Evolutionary conservation across 2,797 vertebrate genomes (phyloP).

Genomic region (Darevskia nairensis): DNA sequence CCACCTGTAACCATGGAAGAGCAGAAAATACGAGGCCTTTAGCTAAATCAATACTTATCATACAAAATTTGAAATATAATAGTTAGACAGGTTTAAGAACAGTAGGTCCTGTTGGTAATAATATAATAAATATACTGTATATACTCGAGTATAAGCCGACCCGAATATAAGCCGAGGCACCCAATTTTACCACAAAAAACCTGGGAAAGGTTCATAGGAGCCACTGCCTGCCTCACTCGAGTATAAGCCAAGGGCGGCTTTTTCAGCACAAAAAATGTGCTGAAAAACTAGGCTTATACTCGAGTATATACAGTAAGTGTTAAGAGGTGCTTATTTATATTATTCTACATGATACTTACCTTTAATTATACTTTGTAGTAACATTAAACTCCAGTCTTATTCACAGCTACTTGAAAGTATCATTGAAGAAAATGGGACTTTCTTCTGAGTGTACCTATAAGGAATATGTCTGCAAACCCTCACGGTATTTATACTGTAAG

Average conservation of each 20-base stretch:
- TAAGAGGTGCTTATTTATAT: background rate
- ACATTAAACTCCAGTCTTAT: background rate
- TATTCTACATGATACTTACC: background rate
- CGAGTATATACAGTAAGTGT: no score
- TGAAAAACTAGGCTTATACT: no score
- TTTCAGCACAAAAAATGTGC: no score
- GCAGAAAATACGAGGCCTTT: conserved; percentile 11
- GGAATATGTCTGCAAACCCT: background rate
- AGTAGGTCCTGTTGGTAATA: background rate
- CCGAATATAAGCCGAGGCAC: no score
- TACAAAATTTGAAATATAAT: background rate
- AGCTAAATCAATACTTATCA: background rate
- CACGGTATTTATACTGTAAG: background rate
- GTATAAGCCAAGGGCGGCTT: no score
- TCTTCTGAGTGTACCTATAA: background rate
- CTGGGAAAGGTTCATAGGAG: no score
- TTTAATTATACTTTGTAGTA: background rate
- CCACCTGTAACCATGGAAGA: conserved; percentile 29
- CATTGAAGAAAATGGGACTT: background rate
- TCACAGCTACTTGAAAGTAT: background rate
- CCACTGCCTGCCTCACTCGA: no score
- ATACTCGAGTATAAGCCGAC: no score
- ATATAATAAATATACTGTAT: background rate
- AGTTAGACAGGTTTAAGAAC: background rate
- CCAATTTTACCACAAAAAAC: no score